These are phyloP conservation scores for Alauda arvensis DNA, from an alignment of 2,797 vertebrate genomes.

Conservation along the genomic window DNA sequence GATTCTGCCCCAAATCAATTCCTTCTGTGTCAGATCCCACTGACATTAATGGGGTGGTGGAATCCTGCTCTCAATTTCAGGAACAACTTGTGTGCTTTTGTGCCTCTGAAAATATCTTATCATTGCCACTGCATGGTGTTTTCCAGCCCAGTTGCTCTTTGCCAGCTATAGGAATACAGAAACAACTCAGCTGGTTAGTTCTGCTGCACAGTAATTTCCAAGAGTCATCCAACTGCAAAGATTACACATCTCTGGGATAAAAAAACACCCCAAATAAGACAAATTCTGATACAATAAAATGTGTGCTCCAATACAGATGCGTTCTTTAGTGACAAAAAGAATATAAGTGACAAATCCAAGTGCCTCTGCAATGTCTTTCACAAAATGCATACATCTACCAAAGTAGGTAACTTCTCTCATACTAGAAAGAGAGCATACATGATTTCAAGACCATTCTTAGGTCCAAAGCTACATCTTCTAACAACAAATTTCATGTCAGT, in stretches of 20 bases:
- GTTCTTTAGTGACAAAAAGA: background rate
- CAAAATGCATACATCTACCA: background rate
- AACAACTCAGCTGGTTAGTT: background rate
- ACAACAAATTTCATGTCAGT: background rate
- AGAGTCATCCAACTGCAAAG: background rate
- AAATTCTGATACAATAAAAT: background rate
- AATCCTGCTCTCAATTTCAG: background rate
- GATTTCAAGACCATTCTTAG: background rate
- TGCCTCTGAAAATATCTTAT: background rate
- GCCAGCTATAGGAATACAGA: fast-evolving
- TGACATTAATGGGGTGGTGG: background rate
- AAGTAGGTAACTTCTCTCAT: background rate
- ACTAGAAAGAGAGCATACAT: background rate
- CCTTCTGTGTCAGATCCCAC: background rate
- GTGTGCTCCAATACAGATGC: background rate
- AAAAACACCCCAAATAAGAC: background rate
- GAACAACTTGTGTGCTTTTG: background rate
- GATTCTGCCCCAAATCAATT: fast-evolving
- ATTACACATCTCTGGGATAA: background rate
- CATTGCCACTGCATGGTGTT: background rate
- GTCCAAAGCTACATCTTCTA: background rate
- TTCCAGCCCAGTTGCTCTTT: background rate
- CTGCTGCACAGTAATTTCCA: background rate
- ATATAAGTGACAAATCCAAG: background rate
- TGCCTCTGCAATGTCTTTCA: background rate